Conservation (phyloP, 2,113 vertebrate genomes). For the Epinephelus moara region DNA sequence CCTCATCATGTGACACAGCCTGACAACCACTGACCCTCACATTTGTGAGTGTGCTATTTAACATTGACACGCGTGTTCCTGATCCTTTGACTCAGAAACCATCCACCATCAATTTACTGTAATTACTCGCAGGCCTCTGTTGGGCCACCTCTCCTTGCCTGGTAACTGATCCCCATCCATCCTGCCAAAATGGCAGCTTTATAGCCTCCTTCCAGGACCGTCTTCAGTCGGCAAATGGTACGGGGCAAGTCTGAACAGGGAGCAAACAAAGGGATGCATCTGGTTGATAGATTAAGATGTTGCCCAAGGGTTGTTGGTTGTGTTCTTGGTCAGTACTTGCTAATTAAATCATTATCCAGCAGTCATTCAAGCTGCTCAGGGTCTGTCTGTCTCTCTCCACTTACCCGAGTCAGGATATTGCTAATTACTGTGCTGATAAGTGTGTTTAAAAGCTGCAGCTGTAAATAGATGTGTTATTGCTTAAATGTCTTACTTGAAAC, state of each 20-base stretch:
- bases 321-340: constrained; percentile 30
- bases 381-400: constrained; percentile 29
- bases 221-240: constrained; percentile 27
- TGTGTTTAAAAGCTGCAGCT: not conserved
- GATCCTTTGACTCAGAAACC: constrained; percentile 44
- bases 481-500: not conserved
- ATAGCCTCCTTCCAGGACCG: constrained; percentile 52
- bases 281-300: constrained; percentile 51
- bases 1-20: not conserved
- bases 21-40: not conserved
- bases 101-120: constrained; percentile 64
- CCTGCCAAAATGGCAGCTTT: constrained; percentile 77
- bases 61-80: not conserved
- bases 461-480: not conserved
- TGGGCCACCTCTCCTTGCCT: constrained; percentile 44
- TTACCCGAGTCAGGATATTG: constrained; percentile 10
- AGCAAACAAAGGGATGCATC: constrained; percentile 44
- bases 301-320: constrained; percentile 55
- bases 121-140: constrained; percentile 56
- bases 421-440: constrained; percentile 5
- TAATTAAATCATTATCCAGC: constrained; percentile 54
- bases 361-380: constrained; percentile 29
- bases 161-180: constrained; percentile 59
- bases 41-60: not conserved
- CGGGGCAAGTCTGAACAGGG: constrained; percentile 23